Percentiles rank a stretch among this genome's conserved stretches.
phyloP scores from a whole-genome alignment of 2,113 vertebrate genomes.

The Suricata suricatta region DNA sequence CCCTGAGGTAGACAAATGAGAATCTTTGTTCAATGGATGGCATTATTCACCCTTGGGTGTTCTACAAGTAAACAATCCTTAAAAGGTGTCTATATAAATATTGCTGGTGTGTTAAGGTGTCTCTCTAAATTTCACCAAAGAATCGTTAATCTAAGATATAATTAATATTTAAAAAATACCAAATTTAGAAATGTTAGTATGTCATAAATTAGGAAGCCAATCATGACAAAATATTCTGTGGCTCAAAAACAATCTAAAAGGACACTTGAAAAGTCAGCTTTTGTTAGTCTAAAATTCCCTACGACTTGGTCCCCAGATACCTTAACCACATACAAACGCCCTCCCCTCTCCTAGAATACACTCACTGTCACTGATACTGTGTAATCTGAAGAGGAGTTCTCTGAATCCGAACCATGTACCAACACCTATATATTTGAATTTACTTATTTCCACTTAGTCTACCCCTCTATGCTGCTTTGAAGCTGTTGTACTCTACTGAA shows the following conservation, averaged over 20 bases:
- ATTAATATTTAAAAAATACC: background rate
- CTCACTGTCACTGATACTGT: background rate
- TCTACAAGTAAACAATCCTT: background rate
- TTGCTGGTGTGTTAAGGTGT: background rate
- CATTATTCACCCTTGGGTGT: background rate
- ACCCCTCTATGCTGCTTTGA: background rate
- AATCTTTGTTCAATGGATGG: background rate
- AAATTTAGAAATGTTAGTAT: conserved; percentile 21
- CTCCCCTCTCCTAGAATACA: background rate
- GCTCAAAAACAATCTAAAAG: background rate
- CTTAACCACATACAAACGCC: background rate
- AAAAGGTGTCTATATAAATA: background rate
- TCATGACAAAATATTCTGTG: background rate
- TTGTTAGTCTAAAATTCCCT: background rate
- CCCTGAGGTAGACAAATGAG: background rate
- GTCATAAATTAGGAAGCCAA: conserved; percentile 22
- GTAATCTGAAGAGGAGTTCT: background rate
- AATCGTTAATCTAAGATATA: background rate
- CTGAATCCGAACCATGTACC: background rate
- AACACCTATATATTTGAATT: background rate
- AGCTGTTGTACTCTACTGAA: background rate
- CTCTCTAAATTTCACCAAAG: background rate
- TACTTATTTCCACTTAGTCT: background rate
- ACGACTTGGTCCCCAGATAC: background rate
- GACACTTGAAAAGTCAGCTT: background rate